Percentiles rank a stretch among this genome's conserved stretches.
phyloP scores from a whole-genome alignment of 2,888 invertebrate species.

The Ellobium chinense region DNA sequence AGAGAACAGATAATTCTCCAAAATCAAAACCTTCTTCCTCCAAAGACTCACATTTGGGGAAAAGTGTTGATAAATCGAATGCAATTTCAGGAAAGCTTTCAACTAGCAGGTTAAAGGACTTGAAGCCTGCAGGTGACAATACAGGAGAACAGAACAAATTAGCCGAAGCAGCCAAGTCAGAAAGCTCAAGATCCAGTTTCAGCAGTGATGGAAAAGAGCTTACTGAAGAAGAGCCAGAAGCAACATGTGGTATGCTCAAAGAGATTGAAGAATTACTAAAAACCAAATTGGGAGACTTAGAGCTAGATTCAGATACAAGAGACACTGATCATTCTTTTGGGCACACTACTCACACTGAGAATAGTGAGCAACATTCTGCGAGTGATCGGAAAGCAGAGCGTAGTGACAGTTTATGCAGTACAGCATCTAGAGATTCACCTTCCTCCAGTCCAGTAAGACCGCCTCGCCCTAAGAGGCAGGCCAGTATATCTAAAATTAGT shows the following conservation, averaged over 20 bases:
- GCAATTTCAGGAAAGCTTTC: too few relatives aligned
- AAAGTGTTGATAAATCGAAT: too few relatives aligned
- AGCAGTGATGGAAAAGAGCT: conserved; percentile 19
- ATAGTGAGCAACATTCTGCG: not conserved
- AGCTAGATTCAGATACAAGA: conserved; percentile 48
- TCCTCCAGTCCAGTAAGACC: conserved; percentile 61
- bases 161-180: too few relatives aligned
- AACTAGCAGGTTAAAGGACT: too few relatives aligned
- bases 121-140: too few relatives aligned
- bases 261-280: conserved; percentile 54
- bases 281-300: conserved; percentile 36
- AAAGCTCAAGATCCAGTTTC: too few relatives aligned
- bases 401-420: not conserved
- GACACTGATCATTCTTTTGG: conserved; percentile 49
- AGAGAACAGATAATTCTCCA: too few relatives aligned
- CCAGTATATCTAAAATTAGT: conserved; percentile 45
- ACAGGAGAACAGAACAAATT: too few relatives aligned
- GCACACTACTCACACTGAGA: conserved; percentile 46
- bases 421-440: not conserved
- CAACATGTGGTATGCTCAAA: conserved; percentile 56
- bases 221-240: conserved; percentile 34
- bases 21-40: too few relatives aligned
- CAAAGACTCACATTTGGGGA: too few relatives aligned
- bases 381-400: not conserved
- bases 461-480: conserved; percentile 63